phyloP scores from a whole-genome alignment of 2,888 invertebrate species.

The Gastrophysa polygoni region DNA sequence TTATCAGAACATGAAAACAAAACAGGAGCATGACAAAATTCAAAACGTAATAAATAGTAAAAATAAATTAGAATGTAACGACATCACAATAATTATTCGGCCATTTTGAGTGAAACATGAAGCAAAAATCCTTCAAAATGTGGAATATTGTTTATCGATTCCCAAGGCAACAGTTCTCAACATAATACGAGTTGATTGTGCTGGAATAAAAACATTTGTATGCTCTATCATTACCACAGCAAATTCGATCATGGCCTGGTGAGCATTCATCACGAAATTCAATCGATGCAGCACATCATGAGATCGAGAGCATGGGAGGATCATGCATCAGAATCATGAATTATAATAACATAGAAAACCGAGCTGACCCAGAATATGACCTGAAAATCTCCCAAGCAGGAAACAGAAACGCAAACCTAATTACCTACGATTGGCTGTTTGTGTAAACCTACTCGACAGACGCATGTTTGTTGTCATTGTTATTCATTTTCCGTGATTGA shows the following conservation, averaged over 20 bases:
- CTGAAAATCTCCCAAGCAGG: conserved; percentile 31
- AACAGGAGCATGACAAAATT: too few species aligned
- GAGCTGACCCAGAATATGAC: conserved; percentile 27
- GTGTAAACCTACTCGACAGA: too few species aligned
- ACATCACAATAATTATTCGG: too few species aligned
- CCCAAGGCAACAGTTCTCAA: background rate
- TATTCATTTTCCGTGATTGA: background rate
- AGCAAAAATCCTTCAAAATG: too few species aligned
- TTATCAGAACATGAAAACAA: too few species aligned
- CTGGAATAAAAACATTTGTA: background rate
- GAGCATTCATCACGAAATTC: background rate
- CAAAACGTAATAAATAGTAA: too few species aligned
- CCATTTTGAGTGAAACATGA: too few species aligned
- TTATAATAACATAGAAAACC: conserved; percentile 29
- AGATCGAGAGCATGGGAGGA: conserved; percentile 35
- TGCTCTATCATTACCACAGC: background rate
- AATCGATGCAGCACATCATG: conserved; percentile 3
- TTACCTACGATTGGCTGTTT: too few species aligned
- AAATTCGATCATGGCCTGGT: background rate
- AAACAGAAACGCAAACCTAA: conserved; percentile 20
- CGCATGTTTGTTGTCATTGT: background rate
- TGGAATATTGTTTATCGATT: background rate
- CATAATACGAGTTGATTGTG: too few species aligned
- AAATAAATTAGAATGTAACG: too few species aligned
- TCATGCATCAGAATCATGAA: conserved; percentile 18